Base-by-base conservation (phyloP, 1,140 invertebrate genomes). In the Drosophila obscura region DNA sequence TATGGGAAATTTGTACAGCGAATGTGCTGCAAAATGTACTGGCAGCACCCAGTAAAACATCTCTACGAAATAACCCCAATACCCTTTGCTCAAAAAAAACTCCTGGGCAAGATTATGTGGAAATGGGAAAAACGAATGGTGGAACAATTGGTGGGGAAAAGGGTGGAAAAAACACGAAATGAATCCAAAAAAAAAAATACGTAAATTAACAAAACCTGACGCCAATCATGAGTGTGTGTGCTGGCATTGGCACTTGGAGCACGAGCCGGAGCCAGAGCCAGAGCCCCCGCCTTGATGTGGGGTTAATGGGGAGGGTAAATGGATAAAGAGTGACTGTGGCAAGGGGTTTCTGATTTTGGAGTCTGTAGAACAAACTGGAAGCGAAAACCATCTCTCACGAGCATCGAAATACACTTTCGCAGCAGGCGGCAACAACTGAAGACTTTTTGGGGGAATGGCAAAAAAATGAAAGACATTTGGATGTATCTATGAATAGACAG, bases 141-240 rank as follows among this genome's bases (percentile, higher is more conserved):
- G 19, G 1, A 57, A 43, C 5, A 19, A 35, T 4, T 24, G 16
- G 6, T 8, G 35, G 5, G 13, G n/a, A 16, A 55, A 22, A 55
- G 41, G 35, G 24, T 39, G 28, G 9, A 11, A 11, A 53, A 61
- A 31, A 15, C 1, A 48, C 15, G 22, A 11, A n/a, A 53, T 13
- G 46, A 56, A 22, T 35, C 16, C 15, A 44, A 75, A 77, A 24
- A 24, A 24, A 24, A 24, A 65, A 69, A 80, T 61, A 71, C 81
- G 81, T 71, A 84, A 85, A 84, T 85, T 80, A 85, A 85, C 77
- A 85, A 80, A 85, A 85, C 76, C 80, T 84, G 80, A 77, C 77
- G 73, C 80, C 80, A 84, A 84, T 84, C 80, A 84, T 84, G 77
- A 60, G 51, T 59, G 61, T 59, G 43, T 60, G 41, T 58, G 44